Percentiles rank a stretch among this genome's conserved stretches.
Evolutionary conservation across 2,888 invertebrate species (phyloP).

Genomic region (Lingula anatina): DNA sequence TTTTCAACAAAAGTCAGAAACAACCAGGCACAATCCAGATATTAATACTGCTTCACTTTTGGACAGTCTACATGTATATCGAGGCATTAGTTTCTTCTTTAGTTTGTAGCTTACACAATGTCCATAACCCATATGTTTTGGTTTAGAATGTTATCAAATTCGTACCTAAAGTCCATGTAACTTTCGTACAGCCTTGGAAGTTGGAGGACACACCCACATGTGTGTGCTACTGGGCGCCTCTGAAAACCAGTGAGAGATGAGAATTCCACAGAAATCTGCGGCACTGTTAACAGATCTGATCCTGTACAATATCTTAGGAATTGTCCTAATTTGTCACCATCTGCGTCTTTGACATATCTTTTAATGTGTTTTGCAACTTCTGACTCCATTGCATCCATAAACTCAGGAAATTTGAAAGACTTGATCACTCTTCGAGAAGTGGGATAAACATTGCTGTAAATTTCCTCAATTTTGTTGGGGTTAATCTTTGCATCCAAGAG

Average conservation of each 20-base stretch:
- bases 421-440: too few relatives aligned
- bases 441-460: too few relatives aligned
- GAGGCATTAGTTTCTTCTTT: too few relatives aligned
- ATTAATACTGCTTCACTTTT: too few relatives aligned
- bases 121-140: conserved; percentile 10
- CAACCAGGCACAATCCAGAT: too few relatives aligned
- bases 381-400: too few relatives aligned
- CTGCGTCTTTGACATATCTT: conserved; percentile 8
- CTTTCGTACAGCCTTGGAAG: conserved; percentile 6
- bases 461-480: too few relatives aligned
- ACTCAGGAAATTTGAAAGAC: too few relatives aligned
- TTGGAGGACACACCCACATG: conserved; percentile 9
- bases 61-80: background rate
- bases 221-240: conserved; percentile 10
- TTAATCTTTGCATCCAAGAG: too few relatives aligned
- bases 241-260: conserved; percentile 5
- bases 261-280: conserved; percentile 6
- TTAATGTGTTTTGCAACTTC: conserved; percentile 6
- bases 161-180: conserved; percentile 6
- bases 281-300: conserved; percentile 6
- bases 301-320: conserved; percentile 10
- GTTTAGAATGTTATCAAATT: conserved; percentile 6
- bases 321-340: conserved; percentile 2
- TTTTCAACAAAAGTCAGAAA: too few relatives aligned
- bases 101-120: conserved; percentile 6